phyloP scores from a whole-genome alignment of 2,797 vertebrate genomes.

The Paratrypauchen microcephalus region DNA sequence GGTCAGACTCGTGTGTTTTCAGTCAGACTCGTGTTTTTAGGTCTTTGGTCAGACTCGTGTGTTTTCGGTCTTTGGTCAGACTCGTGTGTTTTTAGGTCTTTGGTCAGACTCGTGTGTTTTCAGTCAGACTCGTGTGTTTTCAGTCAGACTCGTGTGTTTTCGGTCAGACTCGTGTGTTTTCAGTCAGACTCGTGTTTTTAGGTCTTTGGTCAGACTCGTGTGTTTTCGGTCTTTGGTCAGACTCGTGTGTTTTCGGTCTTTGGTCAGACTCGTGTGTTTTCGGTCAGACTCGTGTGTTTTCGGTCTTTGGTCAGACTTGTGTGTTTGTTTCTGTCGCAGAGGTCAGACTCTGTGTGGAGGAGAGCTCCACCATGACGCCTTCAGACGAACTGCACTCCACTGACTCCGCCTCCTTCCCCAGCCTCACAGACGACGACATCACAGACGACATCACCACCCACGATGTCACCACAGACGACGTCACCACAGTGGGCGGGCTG shows the following conservation, averaged over 20 bases:
- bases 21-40: too few relatives aligned
- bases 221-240: neutral
- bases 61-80: neutral
- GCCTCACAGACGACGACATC: slow-evolving; percentile 35
- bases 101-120: neutral
- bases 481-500: neutral
- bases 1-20: neutral
- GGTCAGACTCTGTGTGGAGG: slow-evolving; percentile 23
- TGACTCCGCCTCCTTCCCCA: slow-evolving; percentile 70
- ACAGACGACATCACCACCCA: neutral
- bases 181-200: too few relatives aligned
- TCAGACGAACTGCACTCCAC: slow-evolving; percentile 67
- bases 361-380: slow-evolving; percentile 33
- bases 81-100: neutral
- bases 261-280: neutral
- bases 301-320: neutral
- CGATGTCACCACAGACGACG: neutral
- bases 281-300: too few relatives aligned
- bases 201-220: neutral
- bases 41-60: neutral
- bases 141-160: too few relatives aligned
- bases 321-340: neutral
- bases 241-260: neutral
- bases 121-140: too few relatives aligned
- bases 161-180: neutral